Evolutionary conservation across 2,797 vertebrate genomes (phyloP).

Genomic region (Parauchenoglanis ngamensis): DNA sequence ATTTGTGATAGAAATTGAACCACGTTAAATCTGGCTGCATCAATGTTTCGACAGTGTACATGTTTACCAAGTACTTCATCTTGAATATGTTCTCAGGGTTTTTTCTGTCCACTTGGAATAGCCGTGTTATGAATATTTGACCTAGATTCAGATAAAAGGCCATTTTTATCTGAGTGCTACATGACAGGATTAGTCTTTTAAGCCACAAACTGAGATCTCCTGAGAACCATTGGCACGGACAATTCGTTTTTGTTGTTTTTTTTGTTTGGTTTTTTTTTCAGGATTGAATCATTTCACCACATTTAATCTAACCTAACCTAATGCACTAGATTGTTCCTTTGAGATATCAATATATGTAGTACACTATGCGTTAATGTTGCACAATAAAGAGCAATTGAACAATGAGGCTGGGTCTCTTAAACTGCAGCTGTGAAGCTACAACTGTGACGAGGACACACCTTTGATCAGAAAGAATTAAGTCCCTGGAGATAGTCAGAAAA

Average conservation of each 20-base stretch:
- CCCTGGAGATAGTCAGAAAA: neutral
- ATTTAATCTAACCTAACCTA: neutral
- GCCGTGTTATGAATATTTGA: neutral
- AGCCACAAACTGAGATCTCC: neutral
- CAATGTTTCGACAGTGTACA: neutral
- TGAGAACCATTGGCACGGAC: neutral
- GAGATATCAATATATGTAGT: too few relatives aligned
- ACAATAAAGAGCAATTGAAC: neutral
- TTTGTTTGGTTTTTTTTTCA: neutral
- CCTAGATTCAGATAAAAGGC: constrained; percentile 18
- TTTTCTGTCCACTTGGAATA: neutral
- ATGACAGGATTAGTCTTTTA: neutral
- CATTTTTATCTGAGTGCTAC: constrained; percentile 8
- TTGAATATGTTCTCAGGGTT: neutral
- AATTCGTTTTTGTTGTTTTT: neutral
- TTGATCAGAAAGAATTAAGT: neutral
- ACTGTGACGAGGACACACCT: neutral
- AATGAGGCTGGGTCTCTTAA: neutral
- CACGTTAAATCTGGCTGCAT: neutral
- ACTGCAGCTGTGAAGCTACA: neutral
- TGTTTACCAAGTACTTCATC: neutral
- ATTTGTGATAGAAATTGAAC: neutral
- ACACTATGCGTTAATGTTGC: neutral
- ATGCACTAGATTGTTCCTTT: neutral
- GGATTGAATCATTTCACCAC: neutral